phyloP scores from a whole-genome alignment of 2,797 vertebrate genomes.

The Thalassophryne amazonica region DNA sequence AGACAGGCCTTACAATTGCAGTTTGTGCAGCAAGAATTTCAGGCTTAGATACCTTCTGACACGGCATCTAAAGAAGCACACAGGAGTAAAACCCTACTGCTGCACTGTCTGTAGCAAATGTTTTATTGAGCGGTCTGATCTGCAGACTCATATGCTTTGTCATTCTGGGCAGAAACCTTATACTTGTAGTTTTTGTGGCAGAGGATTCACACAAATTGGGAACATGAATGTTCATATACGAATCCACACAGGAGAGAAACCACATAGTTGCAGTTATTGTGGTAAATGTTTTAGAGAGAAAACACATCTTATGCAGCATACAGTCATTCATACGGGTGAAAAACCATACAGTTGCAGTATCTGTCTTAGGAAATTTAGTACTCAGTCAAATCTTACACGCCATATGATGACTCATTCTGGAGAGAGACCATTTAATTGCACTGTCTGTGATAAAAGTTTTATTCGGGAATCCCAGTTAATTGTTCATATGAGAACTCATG shows the following conservation, averaged over 20 bases:
- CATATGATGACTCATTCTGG: slow-evolving; percentile 53
- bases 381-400: slow-evolving; percentile 42
- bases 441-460: slow-evolving; percentile 38
- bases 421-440: slow-evolving; percentile 40
- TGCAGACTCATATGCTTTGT: slow-evolving; percentile 50
- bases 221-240: slow-evolving; percentile 52
- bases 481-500: slow-evolving; percentile 39
- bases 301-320: slow-evolving; percentile 42
- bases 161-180: slow-evolving; percentile 46
- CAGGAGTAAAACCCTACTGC: slow-evolving; percentile 42
- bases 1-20: slow-evolving; percentile 35
- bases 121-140: slow-evolving; percentile 46
- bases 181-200: slow-evolving; percentile 27
- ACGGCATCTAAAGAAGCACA: slow-evolving; percentile 51
- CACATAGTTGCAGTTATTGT: slow-evolving; percentile 36
- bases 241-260: slow-evolving; percentile 54
- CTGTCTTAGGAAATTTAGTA: slow-evolving; percentile 39
- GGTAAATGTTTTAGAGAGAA: slow-evolving; percentile 49
- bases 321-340: slow-evolving; percentile 42
- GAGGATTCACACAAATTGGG: slow-evolving; percentile 43
- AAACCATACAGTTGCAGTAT: slow-evolving; percentile 36
- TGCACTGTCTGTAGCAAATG: slow-evolving; percentile 38
- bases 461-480: slow-evolving; percentile 39
- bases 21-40: slow-evolving; percentile 36
- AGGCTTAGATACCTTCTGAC: slow-evolving; percentile 45